Evolutionary conservation across 2,113 vertebrate genomes (phyloP).

Genomic region (Crocuta crocuta): DNA sequence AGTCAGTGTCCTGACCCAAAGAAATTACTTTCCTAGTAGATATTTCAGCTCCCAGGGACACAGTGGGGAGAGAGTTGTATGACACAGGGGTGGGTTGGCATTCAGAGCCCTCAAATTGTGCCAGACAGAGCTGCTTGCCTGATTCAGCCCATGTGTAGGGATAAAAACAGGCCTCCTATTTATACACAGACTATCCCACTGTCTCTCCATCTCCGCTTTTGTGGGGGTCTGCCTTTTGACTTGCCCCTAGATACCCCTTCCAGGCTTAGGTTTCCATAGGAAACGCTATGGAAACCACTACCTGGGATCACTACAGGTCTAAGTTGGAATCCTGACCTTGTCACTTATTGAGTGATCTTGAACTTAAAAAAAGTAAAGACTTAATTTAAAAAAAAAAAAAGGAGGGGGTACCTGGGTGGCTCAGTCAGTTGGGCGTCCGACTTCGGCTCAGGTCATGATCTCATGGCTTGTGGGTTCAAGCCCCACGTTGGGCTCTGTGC

Average conservation of each 20-base stretch:
- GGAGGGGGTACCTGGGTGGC: no score
- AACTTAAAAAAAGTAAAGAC: background rate
- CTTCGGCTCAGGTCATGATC: no score
- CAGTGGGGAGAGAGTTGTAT: constrained; percentile 37
- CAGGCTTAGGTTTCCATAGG: background rate
- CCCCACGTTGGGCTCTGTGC: no score
- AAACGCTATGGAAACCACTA: background rate
- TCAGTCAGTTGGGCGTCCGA: no score
- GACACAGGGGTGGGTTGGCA: constrained; percentile 67
- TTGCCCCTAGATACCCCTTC: background rate
- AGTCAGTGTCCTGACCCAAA: constrained; percentile 52
- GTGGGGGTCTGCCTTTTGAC: constrained; percentile 6
- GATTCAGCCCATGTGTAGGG: constrained; percentile 60
- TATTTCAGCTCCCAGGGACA: constrained; percentile 54
- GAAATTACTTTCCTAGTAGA: constrained; percentile 57
- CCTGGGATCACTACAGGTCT: background rate
- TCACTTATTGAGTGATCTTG: background rate
- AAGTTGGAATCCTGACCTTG: background rate
- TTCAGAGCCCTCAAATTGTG: constrained; percentile 64
- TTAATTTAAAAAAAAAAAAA: no score
- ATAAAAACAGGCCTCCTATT: constrained; percentile 74
- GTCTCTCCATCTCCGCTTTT: background rate
- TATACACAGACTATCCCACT: constrained; percentile 59
- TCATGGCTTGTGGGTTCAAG: no score
- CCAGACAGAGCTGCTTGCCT: constrained; percentile 68